Base-by-base conservation (phyloP, 2,888 invertebrate genomes). In the Dolomedes plantarius region DNA sequence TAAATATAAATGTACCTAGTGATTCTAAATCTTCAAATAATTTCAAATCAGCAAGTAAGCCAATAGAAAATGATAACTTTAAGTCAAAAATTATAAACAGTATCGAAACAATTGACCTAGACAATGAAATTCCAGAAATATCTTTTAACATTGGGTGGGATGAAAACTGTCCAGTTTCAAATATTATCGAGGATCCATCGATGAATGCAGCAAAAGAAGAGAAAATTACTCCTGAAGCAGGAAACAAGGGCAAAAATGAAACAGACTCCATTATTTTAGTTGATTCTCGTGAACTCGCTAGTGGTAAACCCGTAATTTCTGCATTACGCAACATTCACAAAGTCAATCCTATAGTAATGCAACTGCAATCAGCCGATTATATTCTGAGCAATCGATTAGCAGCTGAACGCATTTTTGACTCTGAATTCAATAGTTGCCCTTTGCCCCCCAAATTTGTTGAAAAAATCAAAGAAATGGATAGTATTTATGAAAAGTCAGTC, bases 331-430 rank as follows among this genome's bases (percentile, higher is more conserved):
- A 76, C 16, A 77, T 73, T 28, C 36, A 74, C 31, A 27, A 39
- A 6, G 29, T 77, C 27, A 78, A 82, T 46, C 75, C 78, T 19
- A 29, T 81, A 2, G 81, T 87, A 11, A 77, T 78, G 73, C 87
- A 87, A 31, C 64, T 87, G 6, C 23, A 62, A 7, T 23, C 65
- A 13, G 82, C 87, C 16, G 87, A 87, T 46, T 87, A 87, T 32
- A 50, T 87, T 23, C 32, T 87, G 27, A 87, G 87, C 31, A 87
- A 82, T 36, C 68, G 62, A 36, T 7, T 87, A 3, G 87, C 77
- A 9, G 74, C 87, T 7, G 64, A 77, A 19, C 77, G 87, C 1
- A 56, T 87, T 31, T 62, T 78, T 0, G 81, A 82, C 39, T 68
- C 87, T 1, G 77, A 87, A 7, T 87, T 87, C 28, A 29, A 46